Evolutionary conservation across 2,888 invertebrate species (phyloP).

Genomic region (Eupithecia subumbrata): DNA sequence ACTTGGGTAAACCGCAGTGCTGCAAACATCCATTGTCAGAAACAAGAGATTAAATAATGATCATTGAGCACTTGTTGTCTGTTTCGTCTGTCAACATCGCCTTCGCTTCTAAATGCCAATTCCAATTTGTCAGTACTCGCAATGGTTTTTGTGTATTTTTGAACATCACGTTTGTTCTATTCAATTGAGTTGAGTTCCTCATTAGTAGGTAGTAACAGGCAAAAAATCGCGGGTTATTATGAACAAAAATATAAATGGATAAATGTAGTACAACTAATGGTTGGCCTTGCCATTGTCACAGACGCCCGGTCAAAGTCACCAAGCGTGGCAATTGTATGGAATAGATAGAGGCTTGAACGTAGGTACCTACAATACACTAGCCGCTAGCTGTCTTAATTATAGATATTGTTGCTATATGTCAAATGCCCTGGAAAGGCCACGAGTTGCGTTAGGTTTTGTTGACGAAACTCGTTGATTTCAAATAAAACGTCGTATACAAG

Average conservation of each 20-base stretch:
- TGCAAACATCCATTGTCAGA: constrained; percentile 66
- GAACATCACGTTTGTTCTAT: constrained; percentile 20
- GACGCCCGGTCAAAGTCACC: constrained; percentile 68
- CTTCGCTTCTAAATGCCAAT: constrained; percentile 16
- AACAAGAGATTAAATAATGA: constrained; percentile 49
- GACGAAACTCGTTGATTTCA: constrained; percentile 14
- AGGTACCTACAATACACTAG: constrained; percentile 14
- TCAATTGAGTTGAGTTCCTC: constrained; percentile 24
- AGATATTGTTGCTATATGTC: constrained; percentile 32
- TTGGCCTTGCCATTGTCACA: constrained; percentile 64
- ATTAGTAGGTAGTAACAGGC: constrained; percentile 19
- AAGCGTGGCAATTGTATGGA: constrained; percentile 35
- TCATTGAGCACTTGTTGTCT: constrained; percentile 47
- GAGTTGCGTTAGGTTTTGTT: constrained; percentile 29
- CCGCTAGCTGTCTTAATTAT: constrained; percentile 28
- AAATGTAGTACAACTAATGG: constrained; percentile 53
- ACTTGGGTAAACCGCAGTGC: constrained; percentile 61
- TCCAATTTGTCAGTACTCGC: constrained; percentile 1
- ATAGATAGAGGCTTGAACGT: constrained; percentile 5
- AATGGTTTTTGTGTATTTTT: constrained; percentile 7
- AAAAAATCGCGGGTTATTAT: constrained; percentile 53
- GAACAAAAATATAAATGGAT: constrained; percentile 48
- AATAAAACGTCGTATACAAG: constrained; percentile 3
- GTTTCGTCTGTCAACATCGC: constrained; percentile 47
- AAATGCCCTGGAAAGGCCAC: constrained; percentile 29